These are phyloP conservation scores for Bostrychus sinensis DNA, from an alignment of 2,113 vertebrate genomes.

Conservation along the genomic window DNA sequence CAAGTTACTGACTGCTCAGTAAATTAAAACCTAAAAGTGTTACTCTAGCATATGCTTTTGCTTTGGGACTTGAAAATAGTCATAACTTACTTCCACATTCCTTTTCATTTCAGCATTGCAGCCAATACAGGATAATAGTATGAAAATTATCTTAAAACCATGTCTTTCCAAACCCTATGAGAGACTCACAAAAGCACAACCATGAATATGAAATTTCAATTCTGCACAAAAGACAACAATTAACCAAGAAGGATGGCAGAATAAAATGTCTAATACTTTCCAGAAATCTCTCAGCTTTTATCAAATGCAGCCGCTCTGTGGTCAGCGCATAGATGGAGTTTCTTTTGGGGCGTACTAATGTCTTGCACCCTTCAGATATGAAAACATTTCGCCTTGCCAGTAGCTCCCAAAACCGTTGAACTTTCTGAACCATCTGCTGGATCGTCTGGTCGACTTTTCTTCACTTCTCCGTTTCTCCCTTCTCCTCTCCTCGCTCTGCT, in stretches of 20 bases:
- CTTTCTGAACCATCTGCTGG: constrained; percentile 58
- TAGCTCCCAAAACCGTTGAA: constrained; percentile 55
- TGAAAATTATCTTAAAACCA: constrained; percentile 18
- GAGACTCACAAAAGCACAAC: constrained; percentile 43
- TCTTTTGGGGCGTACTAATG: constrained; percentile 53
- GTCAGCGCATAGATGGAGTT: constrained; percentile 50
- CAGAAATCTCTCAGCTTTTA: constrained; percentile 62
- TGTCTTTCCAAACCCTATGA: constrained; percentile 20
- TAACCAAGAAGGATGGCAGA: constrained; percentile 36
- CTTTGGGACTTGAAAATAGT: constrained; percentile 16
- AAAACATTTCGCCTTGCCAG: constrained; percentile 52
- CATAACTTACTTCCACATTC: constrained; percentile 31
- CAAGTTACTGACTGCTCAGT: not conserved
- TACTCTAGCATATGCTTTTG: constrained; percentile 18
- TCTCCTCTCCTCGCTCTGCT: not conserved
- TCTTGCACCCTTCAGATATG: constrained; percentile 58
- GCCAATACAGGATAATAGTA: constrained; percentile 7
- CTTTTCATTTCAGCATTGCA: constrained; percentile 16
- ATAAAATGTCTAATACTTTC: constrained; percentile 43
- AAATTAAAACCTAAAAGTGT: not conserved
- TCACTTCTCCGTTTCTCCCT: constrained; percentile 19
- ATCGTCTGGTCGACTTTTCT: constrained; percentile 29
- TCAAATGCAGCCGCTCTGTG: constrained; percentile 60
- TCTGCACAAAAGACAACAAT: constrained; percentile 59
- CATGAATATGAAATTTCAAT: constrained; percentile 63